Evolutionary conservation across 2,888 invertebrate genomes (phyloP).

Genomic region (Eugnorisma glareosa): DNA sequence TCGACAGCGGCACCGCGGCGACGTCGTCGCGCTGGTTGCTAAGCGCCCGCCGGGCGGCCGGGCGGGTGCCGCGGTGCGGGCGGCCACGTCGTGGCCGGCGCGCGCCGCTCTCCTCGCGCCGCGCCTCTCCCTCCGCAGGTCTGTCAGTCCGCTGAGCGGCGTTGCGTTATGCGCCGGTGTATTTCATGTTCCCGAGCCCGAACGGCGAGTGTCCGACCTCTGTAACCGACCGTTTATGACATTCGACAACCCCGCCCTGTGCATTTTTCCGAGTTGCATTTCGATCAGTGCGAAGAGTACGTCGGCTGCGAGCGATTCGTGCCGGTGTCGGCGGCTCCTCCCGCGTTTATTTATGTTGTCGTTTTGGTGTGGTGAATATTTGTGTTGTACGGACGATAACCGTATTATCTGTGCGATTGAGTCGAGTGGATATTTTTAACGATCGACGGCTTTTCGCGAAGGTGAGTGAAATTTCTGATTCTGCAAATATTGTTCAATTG

Average conservation of each 20-base stretch:
- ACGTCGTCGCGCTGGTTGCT: conserved; percentile 61
- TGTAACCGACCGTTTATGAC: conserved; percentile 88
- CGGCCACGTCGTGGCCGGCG: conserved; percentile 71
- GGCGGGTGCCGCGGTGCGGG: conserved; percentile 65
- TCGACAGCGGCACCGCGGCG: conserved; percentile 62
- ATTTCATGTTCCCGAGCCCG: conserved; percentile 72
- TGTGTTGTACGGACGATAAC: conserved; percentile 90
- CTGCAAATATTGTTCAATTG: conserved; percentile 74
- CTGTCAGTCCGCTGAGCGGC: conserved; percentile 85
- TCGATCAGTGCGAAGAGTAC: conserved; percentile 86
- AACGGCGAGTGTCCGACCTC: conserved; percentile 87
- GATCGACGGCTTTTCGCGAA: conserved; percentile 83
- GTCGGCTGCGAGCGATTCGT: conserved; percentile 79
- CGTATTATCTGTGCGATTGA: conserved; percentile 89
- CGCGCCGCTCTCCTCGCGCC: conserved; percentile 75
- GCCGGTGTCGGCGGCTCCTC: conserved; percentile 81
- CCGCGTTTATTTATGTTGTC: conserved; percentile 90
- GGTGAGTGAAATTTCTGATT: conserved; percentile 83
- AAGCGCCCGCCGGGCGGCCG: conserved; percentile 53
- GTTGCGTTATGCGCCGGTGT: conserved; percentile 81
- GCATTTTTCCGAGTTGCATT: conserved; percentile 87
- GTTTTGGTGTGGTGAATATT: conserved; percentile 90
- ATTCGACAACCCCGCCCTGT: conserved; percentile 90
- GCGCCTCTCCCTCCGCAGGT: conserved; percentile 65
- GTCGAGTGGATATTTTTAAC: conserved; percentile 88